Base-by-base conservation (phyloP, 1,140 invertebrate species). In the Halictus rubicundus region DNA sequence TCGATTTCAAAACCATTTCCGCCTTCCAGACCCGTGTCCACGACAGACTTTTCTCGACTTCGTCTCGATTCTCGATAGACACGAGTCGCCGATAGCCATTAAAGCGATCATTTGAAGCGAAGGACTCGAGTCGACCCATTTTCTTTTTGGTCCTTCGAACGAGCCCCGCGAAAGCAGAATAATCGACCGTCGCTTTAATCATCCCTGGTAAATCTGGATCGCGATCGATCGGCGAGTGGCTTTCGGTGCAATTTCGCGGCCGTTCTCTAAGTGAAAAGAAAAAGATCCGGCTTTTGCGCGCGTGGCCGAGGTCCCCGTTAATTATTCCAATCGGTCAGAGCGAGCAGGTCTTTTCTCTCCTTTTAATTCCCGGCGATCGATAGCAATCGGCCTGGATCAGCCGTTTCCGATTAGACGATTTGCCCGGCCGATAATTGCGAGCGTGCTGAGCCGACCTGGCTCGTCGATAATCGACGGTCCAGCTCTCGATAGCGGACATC, bases 401-500 rank as follows among this genome's bases (percentile, higher is more conserved):
- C 46, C 42, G 42, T 60, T 61, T 70, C 66, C 75, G 75, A 70
- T 77, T 78, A 70, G 66, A 73, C 49, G 68, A 66, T 80, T 72
- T 61, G 3, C 25, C 6, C 23, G 12, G 12, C 66, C 37, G 84
- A 81, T 80, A 85, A 85, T 85, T 77, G 77, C 39, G 60, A 77
- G 69, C 39, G 66, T 54, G 68, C 32, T 1, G 57, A 25, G 21
- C 73, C 60, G n/a, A 61, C 37, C 57, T n/a, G 42, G 37, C 49
- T 54, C 59, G 19, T 21, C 83, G 80, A 82, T 78, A 85, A 85
- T 85, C 84, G 84, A 85, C 78, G 54, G 12, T 9, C 57, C 12
- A 39, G 14, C 75, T 25, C 25, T 21, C 2, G 61, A 57, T 25
- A 42, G 27, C 39, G 68, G 21, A n/a, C 74, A 84, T 84, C 73